Evolutionary conservation across 2,888 invertebrate species (phyloP).

Genomic region (Cataglyphis cursor): DNA sequence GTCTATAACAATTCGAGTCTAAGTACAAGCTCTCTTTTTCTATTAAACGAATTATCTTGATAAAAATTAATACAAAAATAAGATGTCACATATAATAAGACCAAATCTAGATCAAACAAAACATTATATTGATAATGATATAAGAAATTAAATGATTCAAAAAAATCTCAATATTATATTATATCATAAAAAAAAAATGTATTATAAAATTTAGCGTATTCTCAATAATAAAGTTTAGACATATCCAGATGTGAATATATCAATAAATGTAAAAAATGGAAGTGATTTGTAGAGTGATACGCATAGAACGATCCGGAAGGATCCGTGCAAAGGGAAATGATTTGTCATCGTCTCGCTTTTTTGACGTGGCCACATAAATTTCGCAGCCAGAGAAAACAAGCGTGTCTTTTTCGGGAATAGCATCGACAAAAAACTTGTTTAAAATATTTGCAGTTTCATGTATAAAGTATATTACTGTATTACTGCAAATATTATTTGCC

Average conservation of each 20-base stretch:
- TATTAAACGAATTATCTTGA: constrained; percentile 16
- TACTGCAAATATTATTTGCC: constrained; percentile 5
- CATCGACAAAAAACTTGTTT: constrained; percentile 20
- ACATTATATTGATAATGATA: not conserved
- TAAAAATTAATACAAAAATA: constrained; percentile 11
- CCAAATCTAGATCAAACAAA: not conserved
- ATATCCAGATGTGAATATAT: constrained; percentile 18
- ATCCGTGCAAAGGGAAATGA: constrained; percentile 33
- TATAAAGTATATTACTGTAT: constrained; percentile 3
- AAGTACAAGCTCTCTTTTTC: not conserved
- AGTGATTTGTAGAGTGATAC: constrained; percentile 15
- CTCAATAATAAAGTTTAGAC: constrained; percentile 9
- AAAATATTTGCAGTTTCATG: constrained; percentile 20
- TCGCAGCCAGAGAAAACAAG: constrained; percentile 24
- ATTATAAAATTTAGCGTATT: not conserved
- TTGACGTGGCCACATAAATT: constrained; percentile 61
- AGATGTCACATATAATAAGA: not conserved
- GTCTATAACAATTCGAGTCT: not conserved
- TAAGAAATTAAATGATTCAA: not conserved
- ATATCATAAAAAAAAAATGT: not conserved
- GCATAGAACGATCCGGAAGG: constrained; percentile 21
- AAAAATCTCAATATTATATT: not conserved
- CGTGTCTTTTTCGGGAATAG: constrained; percentile 9
- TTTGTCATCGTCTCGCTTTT: constrained; percentile 61
- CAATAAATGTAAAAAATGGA: constrained; percentile 24